These are phyloP conservation scores for Brachirus orientalis DNA, from an alignment of 2,113 vertebrate species.

Conservation along the genomic window DNA sequence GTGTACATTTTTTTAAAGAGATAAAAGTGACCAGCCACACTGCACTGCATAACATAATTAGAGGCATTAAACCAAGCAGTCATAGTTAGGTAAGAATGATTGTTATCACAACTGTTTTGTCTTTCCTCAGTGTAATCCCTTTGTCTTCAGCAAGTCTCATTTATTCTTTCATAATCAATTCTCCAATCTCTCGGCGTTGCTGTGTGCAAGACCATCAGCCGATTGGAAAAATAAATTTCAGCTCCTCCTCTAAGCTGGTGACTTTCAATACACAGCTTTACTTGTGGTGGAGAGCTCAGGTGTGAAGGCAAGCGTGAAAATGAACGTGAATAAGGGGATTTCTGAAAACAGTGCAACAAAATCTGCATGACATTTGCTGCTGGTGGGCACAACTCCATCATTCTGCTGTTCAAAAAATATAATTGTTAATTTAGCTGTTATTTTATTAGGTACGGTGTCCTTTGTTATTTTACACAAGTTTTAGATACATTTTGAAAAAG, in stretches of 20 bases:
- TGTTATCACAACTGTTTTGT: background rate
- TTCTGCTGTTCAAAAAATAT: background rate
- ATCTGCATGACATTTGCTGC: background rate
- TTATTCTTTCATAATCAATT: conserved; percentile 24
- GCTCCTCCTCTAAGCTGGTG: conserved; percentile 2
- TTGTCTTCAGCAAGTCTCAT: conserved; percentile 7
- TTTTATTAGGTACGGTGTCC: too few species aligned
- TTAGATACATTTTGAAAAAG: too few species aligned
- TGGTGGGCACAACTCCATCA: background rate
- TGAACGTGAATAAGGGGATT: conserved; percentile 24
- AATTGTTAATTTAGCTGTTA: background rate
- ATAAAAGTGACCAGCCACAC: too few species aligned
- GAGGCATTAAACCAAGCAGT: too few species aligned
- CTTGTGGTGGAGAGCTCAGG: conserved; percentile 19
- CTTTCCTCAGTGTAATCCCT: background rate
- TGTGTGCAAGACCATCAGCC: conserved; percentile 11
- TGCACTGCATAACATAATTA: too few species aligned
- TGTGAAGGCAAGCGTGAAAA: conserved; percentile 19
- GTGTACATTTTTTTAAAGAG: too few species aligned
- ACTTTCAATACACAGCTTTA: conserved; percentile 10
- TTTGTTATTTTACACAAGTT: too few species aligned
- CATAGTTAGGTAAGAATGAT: too few species aligned
- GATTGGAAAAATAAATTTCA: conserved; percentile 24
- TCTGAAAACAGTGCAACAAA: conserved; percentile 6
- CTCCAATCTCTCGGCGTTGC: conserved; percentile 23